Conservation (phyloP, 2,888 invertebrate genomes). For the Acanthococcus lagerstroemiae region DNA sequence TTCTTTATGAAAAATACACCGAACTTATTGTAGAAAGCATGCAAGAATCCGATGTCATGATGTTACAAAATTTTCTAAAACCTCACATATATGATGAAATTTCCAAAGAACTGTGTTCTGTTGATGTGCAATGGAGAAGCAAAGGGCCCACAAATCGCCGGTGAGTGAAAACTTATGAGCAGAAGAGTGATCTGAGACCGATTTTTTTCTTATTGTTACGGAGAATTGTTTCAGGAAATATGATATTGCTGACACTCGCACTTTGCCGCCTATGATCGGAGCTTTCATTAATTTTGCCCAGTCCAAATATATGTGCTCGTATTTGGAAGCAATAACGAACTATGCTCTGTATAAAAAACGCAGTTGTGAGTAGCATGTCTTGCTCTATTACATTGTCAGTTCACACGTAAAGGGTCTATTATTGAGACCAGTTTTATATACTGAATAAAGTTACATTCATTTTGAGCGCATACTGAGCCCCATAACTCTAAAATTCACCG, state of each 20-base stretch:
- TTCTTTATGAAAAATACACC: not conserved
- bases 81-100: constrained; percentile 4
- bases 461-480: no score
- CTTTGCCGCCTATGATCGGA: constrained; percentile 4
- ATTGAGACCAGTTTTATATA: no score
- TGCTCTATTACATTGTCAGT: no score
- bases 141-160: constrained; percentile 14
- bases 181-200: no score
- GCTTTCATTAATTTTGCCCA: constrained; percentile 1
- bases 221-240: not conserved
- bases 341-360: not conserved
- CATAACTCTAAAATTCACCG: no score
- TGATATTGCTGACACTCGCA: not conserved
- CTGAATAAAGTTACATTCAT: no score
- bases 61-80: constrained; percentile 22
- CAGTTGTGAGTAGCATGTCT: no score
- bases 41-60: constrained; percentile 3
- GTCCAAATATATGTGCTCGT: constrained; percentile 23
- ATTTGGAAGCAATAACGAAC: constrained; percentile 2
- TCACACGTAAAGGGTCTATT: no score
- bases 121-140: not conserved
- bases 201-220: not conserved
- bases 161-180: not conserved
- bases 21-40: constrained; percentile 17
- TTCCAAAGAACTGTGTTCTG: constrained; percentile 4